Conservation (phyloP, 2,113 vertebrate species). For the Albula goreensis region DNA sequence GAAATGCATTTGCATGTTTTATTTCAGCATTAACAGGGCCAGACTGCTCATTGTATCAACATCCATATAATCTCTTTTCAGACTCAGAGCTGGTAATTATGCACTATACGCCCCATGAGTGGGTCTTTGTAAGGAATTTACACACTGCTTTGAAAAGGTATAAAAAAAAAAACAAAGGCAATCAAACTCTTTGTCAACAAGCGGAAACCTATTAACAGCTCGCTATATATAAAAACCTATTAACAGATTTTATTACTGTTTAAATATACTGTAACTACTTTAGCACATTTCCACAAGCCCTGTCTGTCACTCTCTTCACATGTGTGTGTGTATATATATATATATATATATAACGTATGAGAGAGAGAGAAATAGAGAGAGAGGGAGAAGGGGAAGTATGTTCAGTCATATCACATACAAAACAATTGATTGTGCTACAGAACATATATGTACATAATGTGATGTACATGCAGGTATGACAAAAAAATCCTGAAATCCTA, state of each 20-base stretch:
- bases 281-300: background rate
- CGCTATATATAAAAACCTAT: slow-evolving; percentile 27
- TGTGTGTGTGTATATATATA: background rate
- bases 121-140: slow-evolving; percentile 1
- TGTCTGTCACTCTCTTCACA: background rate
- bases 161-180: background rate
- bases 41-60: background rate
- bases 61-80: background rate
- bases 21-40: background rate
- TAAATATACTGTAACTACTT: background rate
- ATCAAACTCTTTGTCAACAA: slow-evolving; percentile 2
- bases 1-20: too few relatives aligned
- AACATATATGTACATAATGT: too few relatives aligned
- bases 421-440: too few relatives aligned
- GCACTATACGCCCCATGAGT: background rate
- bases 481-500: too few relatives aligned
- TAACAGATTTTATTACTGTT: slow-evolving; percentile 12
- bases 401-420: too few relatives aligned
- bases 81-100: background rate
- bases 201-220: slow-evolving; percentile 14
- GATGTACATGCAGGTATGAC: too few relatives aligned
- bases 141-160: background rate
- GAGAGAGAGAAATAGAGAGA: too few relatives aligned
- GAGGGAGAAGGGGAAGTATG: too few relatives aligned
- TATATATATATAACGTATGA: background rate